phyloP scores from a whole-genome alignment of 2,888 invertebrate genomes.

The Agrotis clavis region DNA sequence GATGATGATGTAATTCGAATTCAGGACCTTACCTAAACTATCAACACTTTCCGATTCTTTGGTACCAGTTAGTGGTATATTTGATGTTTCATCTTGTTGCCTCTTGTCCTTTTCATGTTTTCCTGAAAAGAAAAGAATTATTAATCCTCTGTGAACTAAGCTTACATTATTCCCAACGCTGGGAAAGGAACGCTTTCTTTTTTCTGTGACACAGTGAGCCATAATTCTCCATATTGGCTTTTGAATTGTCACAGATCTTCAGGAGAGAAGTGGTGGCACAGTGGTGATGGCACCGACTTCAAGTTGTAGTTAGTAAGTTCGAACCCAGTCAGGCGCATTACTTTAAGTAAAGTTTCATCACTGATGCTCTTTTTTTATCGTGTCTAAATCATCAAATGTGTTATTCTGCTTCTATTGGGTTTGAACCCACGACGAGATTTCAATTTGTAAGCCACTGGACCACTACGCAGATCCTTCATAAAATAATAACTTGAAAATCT shows the following conservation, averaged over 20 bases:
- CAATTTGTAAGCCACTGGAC: no score
- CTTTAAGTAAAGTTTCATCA: no score
- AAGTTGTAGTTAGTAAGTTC: no score
- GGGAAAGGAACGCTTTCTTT: background rate
- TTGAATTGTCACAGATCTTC: no score
- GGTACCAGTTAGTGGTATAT: conserved; percentile 85
- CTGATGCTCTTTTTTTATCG: no score
- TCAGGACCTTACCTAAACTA: conserved; percentile 80
- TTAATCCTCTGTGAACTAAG: background rate
- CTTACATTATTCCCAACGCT: background rate
- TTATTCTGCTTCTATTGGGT: background rate
- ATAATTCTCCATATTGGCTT: background rate
- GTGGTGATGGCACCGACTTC: no score
- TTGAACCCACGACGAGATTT: background rate
- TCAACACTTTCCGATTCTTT: conserved; percentile 88
- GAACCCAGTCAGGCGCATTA: no score
- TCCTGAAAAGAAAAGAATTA: conserved; percentile 69
- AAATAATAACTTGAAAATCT: background rate
- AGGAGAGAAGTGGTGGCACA: no score
- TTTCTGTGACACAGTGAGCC: background rate
- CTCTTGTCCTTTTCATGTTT: conserved; percentile 84
- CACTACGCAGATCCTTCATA: no score
- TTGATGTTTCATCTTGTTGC: conserved; percentile 86
- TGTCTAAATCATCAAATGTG: no score
- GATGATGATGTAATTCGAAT: background rate